These are phyloP conservation scores for Pseudoatta argentina DNA, from an alignment of 1,140 invertebrate genomes.

Conservation along the genomic window DNA sequence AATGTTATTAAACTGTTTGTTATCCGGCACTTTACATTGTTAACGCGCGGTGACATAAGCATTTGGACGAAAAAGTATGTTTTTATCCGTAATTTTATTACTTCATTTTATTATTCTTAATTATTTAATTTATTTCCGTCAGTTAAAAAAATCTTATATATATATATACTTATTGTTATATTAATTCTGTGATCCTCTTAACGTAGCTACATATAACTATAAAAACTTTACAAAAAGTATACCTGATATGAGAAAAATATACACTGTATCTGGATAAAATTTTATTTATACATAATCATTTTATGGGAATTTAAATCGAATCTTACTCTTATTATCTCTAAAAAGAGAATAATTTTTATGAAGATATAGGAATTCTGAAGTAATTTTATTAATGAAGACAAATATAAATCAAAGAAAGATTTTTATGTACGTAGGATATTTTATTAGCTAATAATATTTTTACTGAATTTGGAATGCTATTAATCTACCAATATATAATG, in stretches of 20 bases:
- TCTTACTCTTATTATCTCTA: not conserved
- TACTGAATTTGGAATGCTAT: not conserved
- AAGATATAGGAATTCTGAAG: not conserved
- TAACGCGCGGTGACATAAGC: not conserved
- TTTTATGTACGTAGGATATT: not conserved
- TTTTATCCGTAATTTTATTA: not conserved
- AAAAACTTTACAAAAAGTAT: slow-evolving; percentile 1
- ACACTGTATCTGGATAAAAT: not conserved
- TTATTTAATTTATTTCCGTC: not conserved
- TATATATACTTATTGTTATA: not conserved
- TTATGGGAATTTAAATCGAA: slow-evolving; percentile 12
- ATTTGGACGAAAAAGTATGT: not conserved
- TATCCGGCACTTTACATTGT: not conserved
- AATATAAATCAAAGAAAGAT: slow-evolving; percentile 18
- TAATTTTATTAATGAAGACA: not conserved
- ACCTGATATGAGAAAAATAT: too few relatives aligned
- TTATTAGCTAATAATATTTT: not conserved
- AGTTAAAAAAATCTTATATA: not conserved
- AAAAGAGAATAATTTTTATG: slow-evolving; percentile 9
- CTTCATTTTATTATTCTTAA: not conserved
- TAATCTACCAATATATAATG: not conserved
- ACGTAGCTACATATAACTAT: not conserved
- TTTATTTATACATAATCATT: not conserved
- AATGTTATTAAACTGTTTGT: slow-evolving; percentile 21
- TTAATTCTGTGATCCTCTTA: not conserved